Percentiles rank a stretch among this genome's conserved stretches.
phyloP scores from a whole-genome alignment of 1,140 invertebrate genomes.

The Scaptomyza hsui region DNA sequence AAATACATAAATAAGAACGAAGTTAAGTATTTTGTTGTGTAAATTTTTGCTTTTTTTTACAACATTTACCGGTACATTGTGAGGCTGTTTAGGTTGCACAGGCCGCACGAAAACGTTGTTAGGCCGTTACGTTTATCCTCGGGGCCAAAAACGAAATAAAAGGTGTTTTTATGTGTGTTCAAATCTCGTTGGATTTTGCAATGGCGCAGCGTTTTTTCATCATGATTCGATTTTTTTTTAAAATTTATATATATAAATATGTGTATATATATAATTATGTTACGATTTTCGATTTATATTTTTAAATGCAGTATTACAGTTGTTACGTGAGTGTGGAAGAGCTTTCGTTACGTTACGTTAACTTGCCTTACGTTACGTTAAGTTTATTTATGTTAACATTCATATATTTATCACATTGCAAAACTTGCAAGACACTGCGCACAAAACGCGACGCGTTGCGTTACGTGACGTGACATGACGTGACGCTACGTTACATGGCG shows the following conservation, averaged over 20 bases:
- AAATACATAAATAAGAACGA: not conserved
- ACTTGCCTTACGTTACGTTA: constrained; percentile 31
- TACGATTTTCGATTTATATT: not conserved
- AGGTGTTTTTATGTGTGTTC: not conserved
- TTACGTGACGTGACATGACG: constrained; percentile 10
- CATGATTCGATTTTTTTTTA: constrained; percentile 18
- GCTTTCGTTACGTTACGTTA: constrained; percentile 16
- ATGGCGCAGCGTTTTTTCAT: constrained; percentile 21
- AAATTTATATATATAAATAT: too few relatives aligned
- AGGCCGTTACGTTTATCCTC: constrained; percentile 69
- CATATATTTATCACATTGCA: constrained; percentile 17
- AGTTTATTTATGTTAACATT: constrained; percentile 20
- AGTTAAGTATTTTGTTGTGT: constrained; percentile 9
- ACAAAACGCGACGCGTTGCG: constrained; percentile 19
- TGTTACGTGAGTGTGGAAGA: constrained; percentile 34
- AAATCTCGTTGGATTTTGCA: constrained; percentile 17
- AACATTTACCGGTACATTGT: constrained; percentile 81
- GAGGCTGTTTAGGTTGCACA: constrained; percentile 78
- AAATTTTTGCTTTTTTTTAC: constrained; percentile 14
- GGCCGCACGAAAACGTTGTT: constrained; percentile 79
- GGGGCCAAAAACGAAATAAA: constrained; percentile 17
- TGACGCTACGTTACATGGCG: not conserved
- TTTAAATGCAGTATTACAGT: constrained; percentile 46
- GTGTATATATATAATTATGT: too few relatives aligned
- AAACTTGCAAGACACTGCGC: constrained; percentile 18